phyloP scores from a whole-genome alignment of 2,113 vertebrate genomes.

The Myrmecophaga tridactyla region DNA sequence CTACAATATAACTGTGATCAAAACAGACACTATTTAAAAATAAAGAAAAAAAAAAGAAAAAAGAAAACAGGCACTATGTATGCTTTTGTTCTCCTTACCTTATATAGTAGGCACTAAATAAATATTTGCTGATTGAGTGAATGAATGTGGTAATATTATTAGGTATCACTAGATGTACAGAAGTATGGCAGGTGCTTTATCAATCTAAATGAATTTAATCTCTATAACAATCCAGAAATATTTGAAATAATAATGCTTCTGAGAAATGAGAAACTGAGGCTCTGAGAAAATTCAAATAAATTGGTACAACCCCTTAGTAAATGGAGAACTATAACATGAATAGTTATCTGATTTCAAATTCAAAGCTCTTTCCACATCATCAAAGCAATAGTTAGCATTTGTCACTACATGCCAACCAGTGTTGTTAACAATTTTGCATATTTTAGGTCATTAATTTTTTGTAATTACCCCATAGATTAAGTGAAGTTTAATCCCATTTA shows the following conservation, averaged over 20 bases:
- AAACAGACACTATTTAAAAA: not conserved
- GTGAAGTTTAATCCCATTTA: not conserved
- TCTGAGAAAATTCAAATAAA: not conserved
- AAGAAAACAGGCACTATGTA: not conserved
- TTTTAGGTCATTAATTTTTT: not conserved
- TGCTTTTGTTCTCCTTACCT: not conserved
- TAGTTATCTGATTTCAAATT: not conserved
- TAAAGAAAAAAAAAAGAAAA: no score
- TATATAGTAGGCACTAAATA: not conserved
- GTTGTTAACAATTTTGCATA: not conserved
- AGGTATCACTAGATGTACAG: not conserved
- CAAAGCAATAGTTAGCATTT: not conserved
- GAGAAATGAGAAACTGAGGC: slow-evolving; percentile 6
- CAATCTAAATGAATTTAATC: not conserved
- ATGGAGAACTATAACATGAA: not conserved
- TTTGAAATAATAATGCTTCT: not conserved
- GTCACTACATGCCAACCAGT: not conserved
- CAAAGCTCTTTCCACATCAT: not conserved
- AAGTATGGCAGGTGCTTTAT: not conserved
- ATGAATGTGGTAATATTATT: not conserved
- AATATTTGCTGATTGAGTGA: slow-evolving; percentile 4
- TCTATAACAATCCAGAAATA: not conserved
- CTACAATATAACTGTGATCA: not conserved
- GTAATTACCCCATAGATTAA: not conserved
- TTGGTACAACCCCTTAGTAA: not conserved